Base-by-base conservation (phyloP, 2,113 vertebrate species). In the Entomyzon cyanotis region DNA sequence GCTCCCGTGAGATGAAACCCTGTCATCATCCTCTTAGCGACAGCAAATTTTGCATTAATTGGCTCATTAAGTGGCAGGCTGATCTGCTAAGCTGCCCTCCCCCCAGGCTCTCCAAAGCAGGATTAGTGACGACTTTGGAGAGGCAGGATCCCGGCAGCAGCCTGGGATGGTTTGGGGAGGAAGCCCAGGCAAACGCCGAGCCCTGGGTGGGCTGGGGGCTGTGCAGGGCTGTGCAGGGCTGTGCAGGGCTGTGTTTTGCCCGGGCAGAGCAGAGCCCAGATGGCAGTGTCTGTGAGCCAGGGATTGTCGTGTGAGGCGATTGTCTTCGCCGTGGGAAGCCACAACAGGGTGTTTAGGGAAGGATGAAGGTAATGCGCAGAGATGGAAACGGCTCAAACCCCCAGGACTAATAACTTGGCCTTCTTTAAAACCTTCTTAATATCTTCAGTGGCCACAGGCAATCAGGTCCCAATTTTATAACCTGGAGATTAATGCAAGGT, bases 1-100 rank as follows among this genome's bases (percentile, higher is more conserved):
- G 1, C 24, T 87, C 62, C 63, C 4, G 11, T 89, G 91, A 94
- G 95, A 75, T 78, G 84, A 91, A 84, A 64, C 80, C 89, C 60
- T 94, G 80, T 84, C 95, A 68, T 94, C 76, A 96, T 92, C 96
- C 94, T 96, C 94, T 93, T 94, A 94, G 60, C 1, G 37, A 56
- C 95, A 70, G 73, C 52, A 6, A 94, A 63, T 70, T 94, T 63
- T 70, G 81, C 67, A 78, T 64, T 92, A 89, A 91, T 67, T 85
- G 62, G 58, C 81, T 92, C 89, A 17, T 84, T 81, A 86, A 92
- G 73, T 37, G 80, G 56, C 4, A 0, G 73, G 84, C 53, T 82
- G 87, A n/a, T 89, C 84, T 87, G 11, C 73, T 89, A 75, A 94
- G 53, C 39, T 3, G 1, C 41, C 87, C 86, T 67, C 46, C 84